A percentile compares a stretch with the other conserved stretches of the same genome.
phyloP scores from a whole-genome alignment of 1,140 invertebrate genomes.

The Mactra quadrangularis region DNA sequence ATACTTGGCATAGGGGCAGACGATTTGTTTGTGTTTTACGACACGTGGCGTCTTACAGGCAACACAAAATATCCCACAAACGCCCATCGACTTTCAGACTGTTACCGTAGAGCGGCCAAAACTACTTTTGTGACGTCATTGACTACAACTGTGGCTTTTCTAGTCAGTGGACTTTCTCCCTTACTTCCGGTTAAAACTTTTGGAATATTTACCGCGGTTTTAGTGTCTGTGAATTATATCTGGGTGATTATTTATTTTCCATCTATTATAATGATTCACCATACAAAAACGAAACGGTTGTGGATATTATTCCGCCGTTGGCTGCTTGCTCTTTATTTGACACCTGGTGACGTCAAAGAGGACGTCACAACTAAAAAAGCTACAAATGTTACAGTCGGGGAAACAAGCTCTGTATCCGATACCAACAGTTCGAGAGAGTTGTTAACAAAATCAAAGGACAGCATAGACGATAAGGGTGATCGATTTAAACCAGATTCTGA shows the following conservation, averaged over 20 bases:
- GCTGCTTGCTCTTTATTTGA: no score
- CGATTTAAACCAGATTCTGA: no score
- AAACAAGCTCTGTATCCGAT: slow-evolving; percentile 16
- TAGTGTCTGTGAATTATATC: slow-evolving; percentile 77
- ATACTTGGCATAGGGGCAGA: slow-evolving; percentile 80
- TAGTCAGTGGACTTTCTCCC: slow-evolving; percentile 72
- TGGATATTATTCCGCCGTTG: not conserved
- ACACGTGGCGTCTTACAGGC: slow-evolving; percentile 73
- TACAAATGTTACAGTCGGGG: not conserved
- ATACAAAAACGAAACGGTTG: slow-evolving; percentile 63
- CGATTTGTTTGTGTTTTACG: slow-evolving; percentile 79
- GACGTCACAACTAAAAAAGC: not conserved
- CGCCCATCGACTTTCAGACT: slow-evolving; percentile 75
- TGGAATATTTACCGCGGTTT: slow-evolving; percentile 77
- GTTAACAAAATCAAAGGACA: not conserved
- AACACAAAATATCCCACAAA: slow-evolving; percentile 63
- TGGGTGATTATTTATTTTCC: slow-evolving; percentile 80
- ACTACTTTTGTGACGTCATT: slow-evolving; percentile 79
- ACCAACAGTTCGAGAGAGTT: slow-evolving; percentile 5
- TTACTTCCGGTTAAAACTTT: slow-evolving; percentile 75
- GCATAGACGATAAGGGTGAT: no score
- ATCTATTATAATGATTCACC: slow-evolving; percentile 76
- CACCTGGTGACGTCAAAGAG: no score
- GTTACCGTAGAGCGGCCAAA: slow-evolving; percentile 74
- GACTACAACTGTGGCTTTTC: slow-evolving; percentile 78